Evolutionary conservation across 1,140 invertebrate genomes (phyloP), one percentile per base, ranked within the genome.

Genomic region (Drosophila dunni): DNA sequence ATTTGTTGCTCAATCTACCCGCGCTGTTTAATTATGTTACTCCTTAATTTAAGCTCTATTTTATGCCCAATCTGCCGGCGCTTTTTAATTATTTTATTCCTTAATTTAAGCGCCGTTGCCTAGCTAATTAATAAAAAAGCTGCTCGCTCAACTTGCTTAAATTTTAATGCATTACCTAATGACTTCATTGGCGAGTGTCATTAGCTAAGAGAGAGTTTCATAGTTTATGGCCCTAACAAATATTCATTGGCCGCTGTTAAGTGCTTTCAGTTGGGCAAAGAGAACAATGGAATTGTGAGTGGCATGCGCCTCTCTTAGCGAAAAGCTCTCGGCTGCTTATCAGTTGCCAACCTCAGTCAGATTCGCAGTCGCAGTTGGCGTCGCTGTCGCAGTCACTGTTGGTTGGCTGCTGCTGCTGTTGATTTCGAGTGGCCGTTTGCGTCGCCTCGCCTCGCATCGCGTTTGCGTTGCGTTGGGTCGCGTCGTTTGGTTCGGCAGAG

Each of bases 281-380:
- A 79, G 60, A 53, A 17, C 3, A 10, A 20, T 13, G 29, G 9
- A 34, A 40, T 58, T 58, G 56, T 17, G 34, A 29, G 24, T 3
- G 36, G n/a, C 15, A 45, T 15, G 46, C 17, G 38, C 29, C 60
- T 74, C 57, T 70, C 24, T 46, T 56, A 13, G 24, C 40, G 7
- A 63, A 81, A 83, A 82, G 79, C 79, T 82, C 75, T 74, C 70
- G 63, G 45, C 17, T 61, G 58, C 82, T 84, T 84, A 84, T 84
- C 81, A 84, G 81, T 81, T 67, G 77, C 51, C 51, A 63, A 71
- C 61, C 57, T 51, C 40, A 42, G 40, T 40, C 38, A 11, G 5
- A 13, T 46, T 13, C 17, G 48, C 20, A 2, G 71, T 51, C 53
- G 68, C 54, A 44, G 75, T 3, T 13, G 36, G 8, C 8, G 65